Base-by-base conservation (phyloP, 2,888 invertebrate species). In the Aspidiotus destructor region DNA sequence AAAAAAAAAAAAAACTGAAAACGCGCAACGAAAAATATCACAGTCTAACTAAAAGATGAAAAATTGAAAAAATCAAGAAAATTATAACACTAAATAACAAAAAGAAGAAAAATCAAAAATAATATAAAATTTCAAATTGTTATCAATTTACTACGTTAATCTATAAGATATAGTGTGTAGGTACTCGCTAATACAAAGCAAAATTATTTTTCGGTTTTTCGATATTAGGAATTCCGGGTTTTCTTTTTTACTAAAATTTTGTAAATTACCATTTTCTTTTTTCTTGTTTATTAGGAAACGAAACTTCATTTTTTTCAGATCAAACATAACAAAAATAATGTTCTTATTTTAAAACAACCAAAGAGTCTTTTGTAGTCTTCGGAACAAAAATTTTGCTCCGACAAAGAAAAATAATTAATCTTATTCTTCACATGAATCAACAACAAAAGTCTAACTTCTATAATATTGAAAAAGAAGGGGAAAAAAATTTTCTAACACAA, bases 1-100 rank as follows among this genome's bases (percentile, higher is more conserved):
- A 15, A 65, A 60, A 58, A 65, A 58, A 15, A 65, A 60, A 58
- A 67, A 48, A 55, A 15, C 40, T 48, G n/a, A 64, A 64, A 67
- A 67, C 60, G 52, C 67, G 58, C 67, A 67, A 67, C 67, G 67
- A 58, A 67, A 67, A 67, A 67, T 67, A 67, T 67, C 67, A 67
- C 67, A 67, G 67, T 67, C 67, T 11, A 58, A 58, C 16, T 58
- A 28, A 58, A 58, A 58, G 40, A 13, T 13, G 9, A 54, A 13
- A 54, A 54, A 54, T 16, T 13, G 28, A 58, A 58, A n/a, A 58
- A 28, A 58, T 13, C 8, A 58, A 28, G 11, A 58, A 15, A 58
- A 58, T 17, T 58, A 28, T 58, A 58, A 58, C 28, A 28, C 58
- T 10, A 58, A 58, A 28, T 58, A 58, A 58, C 58, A 58, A 28